Evolutionary conservation across 2,113 vertebrate species (phyloP), one percentile per base, ranked within the genome.

Genomic region (Eolophus roseicapilla): DNA sequence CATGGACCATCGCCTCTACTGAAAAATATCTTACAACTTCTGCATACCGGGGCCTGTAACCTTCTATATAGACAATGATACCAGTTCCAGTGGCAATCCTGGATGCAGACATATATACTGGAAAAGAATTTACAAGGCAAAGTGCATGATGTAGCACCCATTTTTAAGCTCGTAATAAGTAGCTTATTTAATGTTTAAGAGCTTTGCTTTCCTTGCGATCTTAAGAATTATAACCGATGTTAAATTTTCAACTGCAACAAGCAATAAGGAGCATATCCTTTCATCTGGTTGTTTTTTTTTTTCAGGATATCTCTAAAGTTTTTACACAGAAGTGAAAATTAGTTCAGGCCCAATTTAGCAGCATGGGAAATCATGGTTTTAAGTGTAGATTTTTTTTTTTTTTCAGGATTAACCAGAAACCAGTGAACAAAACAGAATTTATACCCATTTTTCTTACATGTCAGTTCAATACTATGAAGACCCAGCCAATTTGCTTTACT

Each of bases 261-360:
- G 3, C 0, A 1, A 52, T 60, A 39, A 47, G 49, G 18, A 65
- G 3, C 2, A 39, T 29, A 28, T 23, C 11, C 20, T 17, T 29
- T 76, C 19, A 31, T 60, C 83, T 70, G 15, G 15, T 2, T n/a
- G n/a, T 37, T 39, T 33, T 21, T 37, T 64, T 44, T 37, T 44
- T 60, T 67, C 14, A 70, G 46, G 14, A 18, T 1, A 60, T 27
- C 10, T 33, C 16, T 39, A 17, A 6, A 6, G 25, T 7, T 28
- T 49, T 67, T 59, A 73, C 31, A 23, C 7, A 75, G 44, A 83
- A 77, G 11, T 17, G 0, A 55, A n/a, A 10, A 57, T 39, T 44
- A 63, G 4, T 37, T 74, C 21, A 57, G 9, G 29, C 10, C 7
- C 3, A 39, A 47, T 25, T n/a, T 57, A 46, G 2, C 12, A n/a